Evolutionary conservation across 2,888 invertebrate genomes (phyloP), one percentile per base, ranked within the genome.

Genomic region (Athrips mouffetella): DNA sequence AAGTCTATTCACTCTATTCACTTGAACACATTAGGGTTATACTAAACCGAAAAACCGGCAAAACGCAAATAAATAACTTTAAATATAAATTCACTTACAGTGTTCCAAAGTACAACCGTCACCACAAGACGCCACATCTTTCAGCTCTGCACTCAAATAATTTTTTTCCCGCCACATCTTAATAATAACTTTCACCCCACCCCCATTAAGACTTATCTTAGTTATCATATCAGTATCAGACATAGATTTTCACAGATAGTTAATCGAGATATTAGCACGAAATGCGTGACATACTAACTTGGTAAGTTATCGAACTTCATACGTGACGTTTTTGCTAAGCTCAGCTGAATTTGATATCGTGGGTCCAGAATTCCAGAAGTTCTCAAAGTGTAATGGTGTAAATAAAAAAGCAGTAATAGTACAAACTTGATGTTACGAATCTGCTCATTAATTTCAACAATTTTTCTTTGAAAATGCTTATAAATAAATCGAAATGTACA

Each of bases 51-150:
- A 39, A 18, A 44, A 10, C 29, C 37, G n/a, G 15, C 23, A 37
- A 35, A 37, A 30, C 35, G 35, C 3, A 46, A 45, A n/a, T 25
- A 40, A 41, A 23, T n/a, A 31, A 6, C 31, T 15, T 11, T 13
- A 31, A 35, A 41, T 48, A 21, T 25, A 49, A 15, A 45, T 18
- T 41, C 49, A 67, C 72, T 74, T 55, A 74, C 73, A 49, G 49
- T 46, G 45, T 57, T 59, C 48, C 57, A 60, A 44, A 60, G 52
- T 50, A 60, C 60, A 31, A 67, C 55, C 45, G 60, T 51, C 25
- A 62, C 21, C 30, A 60, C 45, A 51, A 63, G 42, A 54, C 65
- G 42, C 58, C 61, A 56, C 59, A 63, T 70, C 44, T 21, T 48
- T 37, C 13, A 15, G 8, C 29, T 21, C 11, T 30, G 16, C 21